Evolutionary conservation across 1,140 invertebrate species (phyloP), one percentile per base, ranked within the genome.

Genomic region (Heterodera schachtii): DNA sequence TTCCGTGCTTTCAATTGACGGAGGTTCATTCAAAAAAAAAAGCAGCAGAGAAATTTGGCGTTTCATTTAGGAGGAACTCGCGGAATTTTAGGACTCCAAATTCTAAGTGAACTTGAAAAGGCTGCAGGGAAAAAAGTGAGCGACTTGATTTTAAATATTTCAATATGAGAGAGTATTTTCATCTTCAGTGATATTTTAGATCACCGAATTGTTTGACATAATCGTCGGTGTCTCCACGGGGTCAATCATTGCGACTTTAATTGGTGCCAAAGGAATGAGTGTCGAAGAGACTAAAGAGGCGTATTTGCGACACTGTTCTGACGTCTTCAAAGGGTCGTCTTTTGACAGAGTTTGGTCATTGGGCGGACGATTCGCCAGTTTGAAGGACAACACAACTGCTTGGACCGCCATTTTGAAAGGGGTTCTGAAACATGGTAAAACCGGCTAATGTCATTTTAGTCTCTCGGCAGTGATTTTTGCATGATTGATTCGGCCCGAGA

Each of bases 141-240:
- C 3, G 57, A 64, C 13, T 19, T 11, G 52, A 8, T 83, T 75
- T 80, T 83, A 31, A 31, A 0, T 31, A 7, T 66, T 16, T 75
- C 5, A 52, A 8, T 52, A 16, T 52, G 52, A 11, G 16, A 52
- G 6, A 49, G 16, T 41, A 2, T 81, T 7, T 16, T 78, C 52
- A 82, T 41, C 3, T 81, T 19, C 46, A 79, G 21, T 2, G 31
- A 8, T 57, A 44, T 81, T 44, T 75, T 75, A 89, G 86, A 82
- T 87, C 64, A 67, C 41, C 75, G 89, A 93, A 82, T 83, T 92
- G 47, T 97, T 97, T 91, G 96, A 97, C 91, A 94, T 94, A 82
- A 94, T 97, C 84, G 94, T 94, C 88, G 96, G 96, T 9, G 95
- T 97, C 16, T 95, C 94, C 88, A 96, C 95, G 4, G 95, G 95